Percentiles rank a stretch among this genome's conserved stretches.
Evolutionary conservation across 2,888 invertebrate genomes (phyloP).

Genomic region (Rhaphigaster nebulosa): DNA sequence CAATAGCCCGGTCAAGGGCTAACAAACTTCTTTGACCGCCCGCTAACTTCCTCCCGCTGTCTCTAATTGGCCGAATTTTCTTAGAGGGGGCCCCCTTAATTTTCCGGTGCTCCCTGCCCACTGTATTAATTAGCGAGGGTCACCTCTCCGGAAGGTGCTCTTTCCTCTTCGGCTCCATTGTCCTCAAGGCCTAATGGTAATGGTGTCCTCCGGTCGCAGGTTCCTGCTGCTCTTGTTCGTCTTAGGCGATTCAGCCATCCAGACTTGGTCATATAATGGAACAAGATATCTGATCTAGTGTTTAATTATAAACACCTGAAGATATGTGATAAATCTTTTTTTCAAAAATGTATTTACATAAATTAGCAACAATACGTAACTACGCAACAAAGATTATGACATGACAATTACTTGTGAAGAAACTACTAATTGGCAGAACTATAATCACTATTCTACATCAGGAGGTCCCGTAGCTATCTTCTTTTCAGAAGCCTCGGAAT

Average conservation of each 20-base stretch:
- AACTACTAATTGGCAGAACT: too few species aligned
- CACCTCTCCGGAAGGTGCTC: constrained; percentile 16
- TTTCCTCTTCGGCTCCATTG: not conserved
- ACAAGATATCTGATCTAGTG: not conserved
- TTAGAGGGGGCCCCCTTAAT: constrained; percentile 49
- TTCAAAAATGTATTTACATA: too few species aligned
- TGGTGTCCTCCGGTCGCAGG: not conserved
- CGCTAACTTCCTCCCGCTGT: constrained; percentile 43
- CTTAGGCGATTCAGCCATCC: not conserved
- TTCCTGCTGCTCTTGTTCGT: not conserved
- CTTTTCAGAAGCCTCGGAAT: too few species aligned
- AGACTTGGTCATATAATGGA: not conserved
- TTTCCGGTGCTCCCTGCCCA: constrained; percentile 21
- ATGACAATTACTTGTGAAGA: too few species aligned
- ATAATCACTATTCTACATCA: too few species aligned
- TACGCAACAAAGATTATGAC: too few species aligned
- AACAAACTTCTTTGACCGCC: constrained; percentile 65
- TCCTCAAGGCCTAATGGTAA: not conserved
- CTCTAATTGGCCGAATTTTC: constrained; percentile 64
- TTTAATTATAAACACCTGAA: too few species aligned
- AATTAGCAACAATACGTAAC: too few species aligned
- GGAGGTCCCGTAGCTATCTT: too few species aligned
- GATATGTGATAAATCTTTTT: too few species aligned
- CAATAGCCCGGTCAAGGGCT: constrained; percentile 56
- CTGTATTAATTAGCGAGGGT: not conserved